Evolutionary conservation across 2,113 vertebrate species (phyloP).

Genomic region (Hydrochoerus hydrochaeris): DNA sequence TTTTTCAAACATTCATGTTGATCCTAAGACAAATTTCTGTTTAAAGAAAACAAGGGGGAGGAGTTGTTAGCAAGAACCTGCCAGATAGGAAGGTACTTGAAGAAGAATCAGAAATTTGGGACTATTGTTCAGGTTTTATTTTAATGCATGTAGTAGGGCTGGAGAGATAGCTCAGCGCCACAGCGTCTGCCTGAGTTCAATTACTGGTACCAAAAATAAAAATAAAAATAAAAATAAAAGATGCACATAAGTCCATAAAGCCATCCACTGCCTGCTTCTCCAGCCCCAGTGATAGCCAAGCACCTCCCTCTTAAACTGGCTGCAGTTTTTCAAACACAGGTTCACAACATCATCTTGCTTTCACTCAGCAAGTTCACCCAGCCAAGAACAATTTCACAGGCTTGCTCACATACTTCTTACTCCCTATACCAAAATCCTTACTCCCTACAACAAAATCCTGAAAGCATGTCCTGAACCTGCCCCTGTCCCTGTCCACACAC

Average conservation of each 20-base stretch:
- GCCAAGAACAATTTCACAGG: not conserved
- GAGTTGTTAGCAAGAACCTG: not conserved
- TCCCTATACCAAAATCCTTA: not conserved
- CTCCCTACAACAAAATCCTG: not conserved
- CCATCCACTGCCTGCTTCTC: not conserved
- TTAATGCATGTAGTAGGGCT: not conserved
- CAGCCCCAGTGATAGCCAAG: not conserved
- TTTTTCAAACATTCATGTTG: conserved; percentile 68
- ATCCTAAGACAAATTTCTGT: conserved; percentile 58
- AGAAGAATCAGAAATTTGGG: not conserved
- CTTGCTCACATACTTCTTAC: not conserved
- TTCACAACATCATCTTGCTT: not conserved
- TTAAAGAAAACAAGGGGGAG: not conserved
- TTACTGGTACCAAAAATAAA: too few relatives aligned
- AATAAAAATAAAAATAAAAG: not conserved
- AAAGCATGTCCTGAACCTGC: not conserved
- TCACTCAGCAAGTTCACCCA: not conserved
- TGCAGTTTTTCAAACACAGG: not conserved
- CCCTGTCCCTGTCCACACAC: not conserved
- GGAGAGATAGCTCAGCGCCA: too few relatives aligned
- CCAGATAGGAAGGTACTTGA: not conserved
- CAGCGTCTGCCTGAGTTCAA: too few relatives aligned
- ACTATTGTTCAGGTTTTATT: not conserved
- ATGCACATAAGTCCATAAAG: not conserved
- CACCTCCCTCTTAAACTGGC: not conserved